Evolutionary conservation across 2,113 vertebrate genomes (phyloP).

Genomic region (Serilophus lunatus): DNA sequence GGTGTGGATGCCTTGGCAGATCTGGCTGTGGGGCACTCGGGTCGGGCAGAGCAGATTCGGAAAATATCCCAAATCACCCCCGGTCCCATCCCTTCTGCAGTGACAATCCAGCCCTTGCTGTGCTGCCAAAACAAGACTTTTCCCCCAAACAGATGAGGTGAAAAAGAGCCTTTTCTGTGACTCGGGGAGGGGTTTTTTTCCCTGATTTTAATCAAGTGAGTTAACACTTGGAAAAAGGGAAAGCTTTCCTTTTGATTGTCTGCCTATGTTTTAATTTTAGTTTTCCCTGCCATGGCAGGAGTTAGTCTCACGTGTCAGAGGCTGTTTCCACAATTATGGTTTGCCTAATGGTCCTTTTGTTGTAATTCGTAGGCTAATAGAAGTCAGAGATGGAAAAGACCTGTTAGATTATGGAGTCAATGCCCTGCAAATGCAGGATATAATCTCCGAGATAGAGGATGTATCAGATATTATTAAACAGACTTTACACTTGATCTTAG

Average conservation of each 20-base stretch:
- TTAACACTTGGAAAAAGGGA: neutral
- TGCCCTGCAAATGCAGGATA: constrained; percentile 58
- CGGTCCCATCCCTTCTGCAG: neutral
- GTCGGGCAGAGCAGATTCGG: no score
- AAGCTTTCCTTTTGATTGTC: constrained; percentile 2
- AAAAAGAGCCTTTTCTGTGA: neutral
- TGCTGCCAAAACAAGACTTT: neutral
- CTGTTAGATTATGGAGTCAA: constrained; percentile 63
- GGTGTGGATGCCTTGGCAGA: neutral
- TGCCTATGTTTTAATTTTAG: constrained; percentile 34
- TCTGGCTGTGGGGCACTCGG: fast-evolving
- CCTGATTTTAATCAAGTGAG: neutral
- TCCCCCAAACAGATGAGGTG: neutral
- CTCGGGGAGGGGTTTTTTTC: neutral
- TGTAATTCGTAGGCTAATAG: constrained; percentile 68
- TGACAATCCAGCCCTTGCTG: neutral
- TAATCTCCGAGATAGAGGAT: constrained; percentile 39
- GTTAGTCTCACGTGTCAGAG: constrained; percentile 55
- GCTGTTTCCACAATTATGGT: constrained; percentile 65
- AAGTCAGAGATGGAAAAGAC: constrained; percentile 67
- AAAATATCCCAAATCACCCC: neutral
- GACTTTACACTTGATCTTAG: constrained; percentile 56
- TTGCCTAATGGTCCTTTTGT: constrained; percentile 70
- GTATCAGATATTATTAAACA: constrained; percentile 35
- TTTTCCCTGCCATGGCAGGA: constrained; percentile 6